Conservation (phyloP, 2,113 vertebrate genomes). For the Caloenas nicobarica region DNA sequence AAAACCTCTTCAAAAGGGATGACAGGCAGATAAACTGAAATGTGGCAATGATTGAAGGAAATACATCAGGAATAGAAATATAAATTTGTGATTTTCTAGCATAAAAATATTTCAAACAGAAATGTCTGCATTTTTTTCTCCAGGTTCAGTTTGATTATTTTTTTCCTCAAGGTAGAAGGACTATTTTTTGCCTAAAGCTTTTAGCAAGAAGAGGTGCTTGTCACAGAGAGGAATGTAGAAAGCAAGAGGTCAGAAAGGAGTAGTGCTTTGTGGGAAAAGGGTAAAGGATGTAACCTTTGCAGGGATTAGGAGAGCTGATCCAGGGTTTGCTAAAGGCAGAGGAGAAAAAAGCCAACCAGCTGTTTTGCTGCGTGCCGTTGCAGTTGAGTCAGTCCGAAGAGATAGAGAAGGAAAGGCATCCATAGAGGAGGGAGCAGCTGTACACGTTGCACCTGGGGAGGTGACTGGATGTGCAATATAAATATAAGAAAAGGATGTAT, state of each 20-base stretch:
- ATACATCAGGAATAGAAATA: neutral
- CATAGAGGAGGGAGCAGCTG: neutral
- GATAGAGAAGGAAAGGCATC: neutral
- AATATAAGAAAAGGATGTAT: neutral
- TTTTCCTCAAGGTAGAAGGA: neutral
- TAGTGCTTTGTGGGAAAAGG: neutral
- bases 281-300: neutral
- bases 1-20: neutral
- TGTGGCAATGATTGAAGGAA: neutral
- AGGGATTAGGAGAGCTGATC: slow-evolving; percentile 32
- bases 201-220: neutral
- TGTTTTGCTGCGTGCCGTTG: neutral
- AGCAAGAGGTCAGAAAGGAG: neutral
- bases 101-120: neutral
- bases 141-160: neutral
- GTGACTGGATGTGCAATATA: neutral
- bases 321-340: neutral
- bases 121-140: neutral
- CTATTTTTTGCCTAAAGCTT: neutral
- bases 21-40: neutral
- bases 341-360: neutral
- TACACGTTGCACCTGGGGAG: neutral
- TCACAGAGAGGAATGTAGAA: neutral
- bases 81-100: neutral
- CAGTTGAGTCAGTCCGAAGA: neutral